phyloP scores from a whole-genome alignment of 64 coral and sea anemone genomes.

The Catalaphyllia jardinei region DNA sequence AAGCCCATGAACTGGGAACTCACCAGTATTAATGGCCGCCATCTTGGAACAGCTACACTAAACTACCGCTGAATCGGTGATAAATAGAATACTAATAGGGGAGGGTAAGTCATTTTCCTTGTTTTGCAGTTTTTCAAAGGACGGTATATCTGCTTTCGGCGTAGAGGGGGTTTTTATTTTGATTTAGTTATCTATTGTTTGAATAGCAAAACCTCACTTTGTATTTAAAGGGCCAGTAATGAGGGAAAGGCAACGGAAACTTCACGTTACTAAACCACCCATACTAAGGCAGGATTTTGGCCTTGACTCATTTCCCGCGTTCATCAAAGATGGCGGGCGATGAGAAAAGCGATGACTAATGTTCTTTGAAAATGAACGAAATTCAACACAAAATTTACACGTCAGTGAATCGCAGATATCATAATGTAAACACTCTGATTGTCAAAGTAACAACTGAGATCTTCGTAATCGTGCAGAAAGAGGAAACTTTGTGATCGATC shows the following conservation, averaged over 20 bases:
- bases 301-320: not conserved
- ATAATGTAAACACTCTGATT: not conserved
- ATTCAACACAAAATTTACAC: conserved; percentile 30
- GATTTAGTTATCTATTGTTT: not conserved
- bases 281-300: not conserved
- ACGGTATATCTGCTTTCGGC: not conserved
- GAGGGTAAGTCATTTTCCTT: not conserved
- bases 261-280: not conserved
- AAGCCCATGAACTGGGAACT: conserved; percentile 93
- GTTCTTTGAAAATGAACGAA: conserved; percentile 14
- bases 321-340: not conserved
- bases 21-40: conserved; percentile 68
- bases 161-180: no score
- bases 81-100: not conserved
- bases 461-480: not conserved
- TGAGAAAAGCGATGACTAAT: conserved; percentile 4
- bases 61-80: not conserved
- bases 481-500: not conserved
- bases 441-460: not conserved
- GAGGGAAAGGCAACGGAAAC: not conserved
- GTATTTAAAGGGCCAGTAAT: not conserved
- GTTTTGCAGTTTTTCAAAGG: not conserved
- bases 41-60: conserved; percentile 57
- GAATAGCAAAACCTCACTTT: not conserved
- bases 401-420: not conserved